These are phyloP conservation scores for Butorides virescens DNA, from an alignment of 2,113 vertebrate species.

Conservation along the genomic window DNA sequence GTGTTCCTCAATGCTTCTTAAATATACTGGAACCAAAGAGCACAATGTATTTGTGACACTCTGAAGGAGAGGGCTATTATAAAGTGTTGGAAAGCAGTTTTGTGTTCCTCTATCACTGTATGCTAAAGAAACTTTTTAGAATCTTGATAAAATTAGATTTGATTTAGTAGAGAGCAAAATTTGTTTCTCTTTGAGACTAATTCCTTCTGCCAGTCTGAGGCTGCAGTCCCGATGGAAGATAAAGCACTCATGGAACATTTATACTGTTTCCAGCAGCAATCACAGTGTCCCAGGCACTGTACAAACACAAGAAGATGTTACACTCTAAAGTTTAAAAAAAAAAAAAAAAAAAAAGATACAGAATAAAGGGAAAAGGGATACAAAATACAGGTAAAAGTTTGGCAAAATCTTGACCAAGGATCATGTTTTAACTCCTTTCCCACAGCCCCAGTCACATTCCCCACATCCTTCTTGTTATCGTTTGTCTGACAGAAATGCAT, in stretches of 20 bases:
- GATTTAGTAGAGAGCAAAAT: neutral
- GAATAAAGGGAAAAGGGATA: neutral
- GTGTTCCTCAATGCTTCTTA: neutral
- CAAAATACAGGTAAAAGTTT: neutral
- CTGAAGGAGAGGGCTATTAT: neutral
- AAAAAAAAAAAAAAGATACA: neutral
- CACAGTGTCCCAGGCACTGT: neutral
- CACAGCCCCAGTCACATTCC: neutral
- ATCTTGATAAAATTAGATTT: neutral
- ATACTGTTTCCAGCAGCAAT: neutral
- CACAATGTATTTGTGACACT: neutral
- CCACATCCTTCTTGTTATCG: neutral
- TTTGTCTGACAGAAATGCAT: neutral
- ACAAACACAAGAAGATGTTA: neutral
- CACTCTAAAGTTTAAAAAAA: neutral
- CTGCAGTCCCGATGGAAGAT: neutral
- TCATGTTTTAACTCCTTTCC: neutral
- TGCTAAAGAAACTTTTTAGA: neutral
- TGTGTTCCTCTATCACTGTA: neutral
- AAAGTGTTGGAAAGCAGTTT: neutral
- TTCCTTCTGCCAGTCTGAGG: neutral
- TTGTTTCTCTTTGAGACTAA: neutral
- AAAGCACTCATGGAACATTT: neutral
- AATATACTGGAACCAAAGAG: neutral
- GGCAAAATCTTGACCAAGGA: neutral